These are phyloP conservation scores for Crocallis elinguaria DNA, from an alignment of 2,888 invertebrate genomes.

Conservation along the genomic window DNA sequence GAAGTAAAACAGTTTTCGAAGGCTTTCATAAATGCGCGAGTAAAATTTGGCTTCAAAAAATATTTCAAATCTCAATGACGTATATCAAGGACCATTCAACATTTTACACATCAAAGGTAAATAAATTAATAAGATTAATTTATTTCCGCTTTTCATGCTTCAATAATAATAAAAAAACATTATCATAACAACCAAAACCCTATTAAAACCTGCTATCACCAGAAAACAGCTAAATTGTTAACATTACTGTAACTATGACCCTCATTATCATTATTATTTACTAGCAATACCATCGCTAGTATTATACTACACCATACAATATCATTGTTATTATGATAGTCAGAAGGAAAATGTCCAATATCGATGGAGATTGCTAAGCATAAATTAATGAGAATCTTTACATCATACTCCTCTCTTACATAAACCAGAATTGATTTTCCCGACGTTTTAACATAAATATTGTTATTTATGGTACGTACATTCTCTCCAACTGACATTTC, in stretches of 20 bases:
- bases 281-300: slow-evolving; percentile 13
- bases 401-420: background rate
- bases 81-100: no score
- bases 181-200: slow-evolving; percentile 8
- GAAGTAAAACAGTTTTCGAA: no score
- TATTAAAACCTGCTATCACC: slow-evolving; percentile 11
- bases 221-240: slow-evolving; percentile 5
- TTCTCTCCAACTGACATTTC: slow-evolving; percentile 10
- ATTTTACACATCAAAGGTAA: no score
- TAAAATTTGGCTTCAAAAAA: no score
- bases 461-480: background rate
- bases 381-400: background rate
- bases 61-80: no score
- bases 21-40: no score
- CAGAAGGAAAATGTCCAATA: slow-evolving; percentile 9
- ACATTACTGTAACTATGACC: slow-evolving; percentile 11
- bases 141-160: no score
- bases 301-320: slow-evolving; percentile 18
- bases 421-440: slow-evolving; percentile 10
- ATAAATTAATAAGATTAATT: no score
- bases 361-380: slow-evolving; percentile 1
- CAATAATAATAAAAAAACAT: background rate
- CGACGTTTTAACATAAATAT: slow-evolving; percentile 7
- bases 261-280: slow-evolving; percentile 28
- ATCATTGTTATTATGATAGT: slow-evolving; percentile 19